phyloP scores from a whole-genome alignment of 2,888 invertebrate genomes.

The Microctonus brassicae region DNA sequence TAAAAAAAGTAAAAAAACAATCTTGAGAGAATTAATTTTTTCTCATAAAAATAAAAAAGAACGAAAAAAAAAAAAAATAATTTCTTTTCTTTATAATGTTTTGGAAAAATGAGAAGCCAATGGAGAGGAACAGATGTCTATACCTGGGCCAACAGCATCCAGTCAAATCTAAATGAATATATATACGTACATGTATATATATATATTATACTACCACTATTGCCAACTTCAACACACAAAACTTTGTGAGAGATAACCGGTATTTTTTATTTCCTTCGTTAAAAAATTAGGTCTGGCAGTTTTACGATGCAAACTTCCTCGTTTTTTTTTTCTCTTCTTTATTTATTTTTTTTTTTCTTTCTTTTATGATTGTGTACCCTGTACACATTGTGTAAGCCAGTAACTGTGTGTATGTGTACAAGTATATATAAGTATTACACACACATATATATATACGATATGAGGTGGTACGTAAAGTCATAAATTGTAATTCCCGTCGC shows the following conservation, averaged over 20 bases:
- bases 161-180: slow-evolving; percentile 49
- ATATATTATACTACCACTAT: neutral
- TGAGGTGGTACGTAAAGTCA: neutral
- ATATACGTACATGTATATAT: neutral
- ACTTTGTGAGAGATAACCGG: slow-evolving; percentile 47
- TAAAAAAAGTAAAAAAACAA: too few relatives aligned
- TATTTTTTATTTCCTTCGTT: slow-evolving; percentile 42
- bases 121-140: slow-evolving; percentile 42
- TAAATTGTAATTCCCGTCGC: slow-evolving; percentile 7
- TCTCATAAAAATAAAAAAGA: too few relatives aligned
- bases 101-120: neutral
- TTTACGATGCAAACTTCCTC: slow-evolving; percentile 32
- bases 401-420: neutral
- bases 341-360: neutral
- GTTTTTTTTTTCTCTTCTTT: neutral
- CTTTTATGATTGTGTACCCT: slow-evolving; percentile 16
- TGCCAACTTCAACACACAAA: slow-evolving; percentile 12
- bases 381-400: neutral
- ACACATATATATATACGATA: neutral
- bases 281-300: slow-evolving; percentile 37
- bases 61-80: too few relatives aligned
- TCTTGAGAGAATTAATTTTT: too few relatives aligned
- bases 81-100: neutral
- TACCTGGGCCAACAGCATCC: slow-evolving; percentile 44
- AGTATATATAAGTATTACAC: too few relatives aligned